Conservation (phyloP, 1,140 invertebrate species). For the Drosophila quadrilineata region DNA sequence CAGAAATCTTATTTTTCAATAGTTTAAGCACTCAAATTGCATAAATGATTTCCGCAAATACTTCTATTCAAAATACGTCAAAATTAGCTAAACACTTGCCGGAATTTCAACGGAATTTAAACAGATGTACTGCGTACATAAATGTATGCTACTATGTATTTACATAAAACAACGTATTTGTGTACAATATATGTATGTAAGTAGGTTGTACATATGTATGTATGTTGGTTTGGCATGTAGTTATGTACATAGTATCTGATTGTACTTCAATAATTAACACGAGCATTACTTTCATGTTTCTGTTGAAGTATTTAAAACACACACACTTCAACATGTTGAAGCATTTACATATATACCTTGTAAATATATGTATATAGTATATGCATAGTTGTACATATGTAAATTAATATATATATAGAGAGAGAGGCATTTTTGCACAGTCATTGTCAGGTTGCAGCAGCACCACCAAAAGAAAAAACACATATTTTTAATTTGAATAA, state of each 20-base stretch:
- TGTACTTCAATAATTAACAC: constrained; percentile 26
- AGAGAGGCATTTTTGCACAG: constrained; percentile 50
- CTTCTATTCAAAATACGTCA: too few relatives aligned
- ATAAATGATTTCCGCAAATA: too few relatives aligned
- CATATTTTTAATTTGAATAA: constrained; percentile 79
- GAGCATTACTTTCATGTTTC: constrained; percentile 20
- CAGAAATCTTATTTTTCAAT: too few relatives aligned
- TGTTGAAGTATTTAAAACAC: neutral
- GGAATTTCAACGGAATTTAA: too few relatives aligned
- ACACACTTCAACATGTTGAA: constrained; percentile 16
- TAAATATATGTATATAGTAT: neutral
- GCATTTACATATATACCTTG: constrained; percentile 4
- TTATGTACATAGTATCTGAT: too few relatives aligned
- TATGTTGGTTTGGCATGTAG: neutral
- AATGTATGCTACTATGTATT: too few relatives aligned
- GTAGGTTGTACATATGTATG: neutral
- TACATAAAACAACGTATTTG: neutral
- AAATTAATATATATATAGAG: constrained; percentile 15
- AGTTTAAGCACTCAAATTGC: too few relatives aligned
- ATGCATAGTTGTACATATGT: neutral
- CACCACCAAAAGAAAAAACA: too few relatives aligned
- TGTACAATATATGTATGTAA: neutral
- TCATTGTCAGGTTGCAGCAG: constrained; percentile 54
- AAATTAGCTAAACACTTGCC: too few relatives aligned
- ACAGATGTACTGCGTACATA: neutral